Conservation (phyloP, 2,797 vertebrate species). For the Pitangus sulphuratus region DNA sequence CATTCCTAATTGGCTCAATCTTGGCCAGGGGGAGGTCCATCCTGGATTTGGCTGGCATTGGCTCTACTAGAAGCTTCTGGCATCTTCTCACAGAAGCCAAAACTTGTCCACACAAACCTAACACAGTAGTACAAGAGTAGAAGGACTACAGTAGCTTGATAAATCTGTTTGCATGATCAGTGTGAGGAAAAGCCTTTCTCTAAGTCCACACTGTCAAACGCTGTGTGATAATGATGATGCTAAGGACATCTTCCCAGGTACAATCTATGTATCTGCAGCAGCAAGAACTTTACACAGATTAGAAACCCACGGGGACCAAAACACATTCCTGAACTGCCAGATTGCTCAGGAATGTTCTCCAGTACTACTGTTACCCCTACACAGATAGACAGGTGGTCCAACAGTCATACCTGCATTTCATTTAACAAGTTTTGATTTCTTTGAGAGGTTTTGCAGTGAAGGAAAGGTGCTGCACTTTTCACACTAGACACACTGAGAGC, state of each 20-base stretch:
- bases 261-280: background rate
- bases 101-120: background rate
- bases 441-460: background rate
- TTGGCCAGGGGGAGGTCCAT: background rate
- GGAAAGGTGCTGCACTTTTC: background rate
- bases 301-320: background rate
- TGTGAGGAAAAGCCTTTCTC: background rate
- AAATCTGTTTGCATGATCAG: background rate
- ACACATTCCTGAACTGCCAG: background rate
- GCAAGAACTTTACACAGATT: background rate
- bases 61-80: background rate
- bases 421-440: background rate
- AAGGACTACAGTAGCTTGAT: background rate
- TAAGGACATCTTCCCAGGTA: background rate
- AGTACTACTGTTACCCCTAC: fast-evolving
- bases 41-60: background rate
- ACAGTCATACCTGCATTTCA: background rate
- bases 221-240: background rate
- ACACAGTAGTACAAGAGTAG: background rate
- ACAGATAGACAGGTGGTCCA: background rate
- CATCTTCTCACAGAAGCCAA: background rate
- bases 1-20: no score
- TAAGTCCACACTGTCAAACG: background rate
- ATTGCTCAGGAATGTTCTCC: background rate
- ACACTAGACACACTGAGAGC: background rate